Evolutionary conservation across 2,113 vertebrate species (phyloP).

Genomic region (Syngnathoides biaculeatus): DNA sequence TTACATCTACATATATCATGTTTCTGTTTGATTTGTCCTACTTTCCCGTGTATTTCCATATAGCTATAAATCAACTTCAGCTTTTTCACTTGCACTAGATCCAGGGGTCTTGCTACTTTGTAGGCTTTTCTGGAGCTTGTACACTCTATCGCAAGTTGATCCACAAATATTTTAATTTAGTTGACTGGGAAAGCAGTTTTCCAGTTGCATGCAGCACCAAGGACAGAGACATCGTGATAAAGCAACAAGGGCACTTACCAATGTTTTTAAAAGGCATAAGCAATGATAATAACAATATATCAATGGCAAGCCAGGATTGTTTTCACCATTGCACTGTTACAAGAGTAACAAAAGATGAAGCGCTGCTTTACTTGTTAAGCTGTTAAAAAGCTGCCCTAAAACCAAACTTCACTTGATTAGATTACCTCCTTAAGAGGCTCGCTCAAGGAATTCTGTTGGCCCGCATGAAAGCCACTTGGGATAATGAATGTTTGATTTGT

Average conservation of each 20-base stretch:
- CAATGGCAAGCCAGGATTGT: background rate
- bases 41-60: background rate
- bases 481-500: slow-evolving; percentile 12
- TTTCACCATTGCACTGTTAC: background rate
- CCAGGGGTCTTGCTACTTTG: background rate
- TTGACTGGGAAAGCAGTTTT: background rate
- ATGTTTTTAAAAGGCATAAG: too few relatives aligned
- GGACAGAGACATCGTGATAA: too few relatives aligned
- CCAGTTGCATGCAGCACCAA: background rate
- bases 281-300: too few relatives aligned
- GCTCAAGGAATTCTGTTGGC: slow-evolving; percentile 2
- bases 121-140: background rate
- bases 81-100: background rate
- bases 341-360: background rate
- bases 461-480: slow-evolving; percentile 7
- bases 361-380: background rate
- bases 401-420: slow-evolving; percentile 7
- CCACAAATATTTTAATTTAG: too few relatives aligned
- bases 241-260: too few relatives aligned
- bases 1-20: background rate
- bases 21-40: background rate
- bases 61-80: background rate
- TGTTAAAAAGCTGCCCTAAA: slow-evolving; percentile 1
- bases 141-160: too few relatives aligned
- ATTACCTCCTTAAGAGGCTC: slow-evolving; percentile 5